Evolutionary conservation across 1,140 invertebrate species (phyloP).

Genomic region (Macrobrachium rosenbergii): DNA sequence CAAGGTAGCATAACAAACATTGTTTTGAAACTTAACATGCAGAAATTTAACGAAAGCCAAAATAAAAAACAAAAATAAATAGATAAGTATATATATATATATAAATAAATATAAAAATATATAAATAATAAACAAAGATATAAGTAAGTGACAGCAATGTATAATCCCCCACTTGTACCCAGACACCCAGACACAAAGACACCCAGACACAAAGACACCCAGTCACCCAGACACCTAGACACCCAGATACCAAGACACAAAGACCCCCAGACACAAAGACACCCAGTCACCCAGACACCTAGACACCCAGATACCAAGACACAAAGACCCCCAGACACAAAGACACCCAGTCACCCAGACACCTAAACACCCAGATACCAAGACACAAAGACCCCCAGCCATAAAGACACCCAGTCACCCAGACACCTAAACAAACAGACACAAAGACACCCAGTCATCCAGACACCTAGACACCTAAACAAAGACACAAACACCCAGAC

Average conservation of each 20-base stretch:
- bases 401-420: conserved; percentile 2
- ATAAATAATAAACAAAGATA: too few species aligned
- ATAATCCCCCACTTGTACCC: background rate
- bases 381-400: background rate
- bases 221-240: background rate
- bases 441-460: background rate
- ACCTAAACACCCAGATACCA: background rate
- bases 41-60: too few species aligned
- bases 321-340: background rate
- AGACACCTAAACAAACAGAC: background rate
- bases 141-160: too few species aligned
- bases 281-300: background rate
- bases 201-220: background rate
- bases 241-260: background rate
- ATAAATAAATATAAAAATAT: too few species aligned
- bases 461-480: background rate
- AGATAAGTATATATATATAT: too few species aligned
- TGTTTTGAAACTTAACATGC: too few species aligned
- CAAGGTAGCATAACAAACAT: too few species aligned
- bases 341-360: background rate
- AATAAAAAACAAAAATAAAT: too few species aligned
- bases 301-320: background rate
- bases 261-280: background rate
- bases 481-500: background rate
- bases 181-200: conserved; percentile 1